These are phyloP conservation scores for Platypus cylindrus DNA, from an alignment of 2,888 invertebrate genomes.

Conservation along the genomic window DNA sequence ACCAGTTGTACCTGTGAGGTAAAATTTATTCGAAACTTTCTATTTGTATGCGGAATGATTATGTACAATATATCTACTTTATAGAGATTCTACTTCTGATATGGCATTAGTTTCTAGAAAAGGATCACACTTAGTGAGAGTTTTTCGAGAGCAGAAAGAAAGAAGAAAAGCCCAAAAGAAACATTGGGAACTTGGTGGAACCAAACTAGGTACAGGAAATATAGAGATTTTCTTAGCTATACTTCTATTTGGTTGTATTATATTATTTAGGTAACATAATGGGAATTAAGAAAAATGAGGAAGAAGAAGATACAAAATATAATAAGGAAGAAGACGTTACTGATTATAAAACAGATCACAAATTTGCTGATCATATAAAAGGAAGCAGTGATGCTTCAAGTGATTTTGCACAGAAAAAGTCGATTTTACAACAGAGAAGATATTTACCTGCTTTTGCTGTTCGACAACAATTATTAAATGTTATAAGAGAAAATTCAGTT, in stretches of 20 bases:
- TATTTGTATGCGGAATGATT: slow-evolving; percentile 2
- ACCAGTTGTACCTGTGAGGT: slow-evolving; percentile 89
- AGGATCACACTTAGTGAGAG: slow-evolving; percentile 81
- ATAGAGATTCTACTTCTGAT: slow-evolving; percentile 87
- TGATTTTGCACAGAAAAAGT: slow-evolving; percentile 77
- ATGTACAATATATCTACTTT: slow-evolving; percentile 1
- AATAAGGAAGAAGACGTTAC: slow-evolving; percentile 57
- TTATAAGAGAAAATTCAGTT: slow-evolving; percentile 85
- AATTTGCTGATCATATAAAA: slow-evolving; percentile 91
- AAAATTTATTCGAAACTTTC: slow-evolving; percentile 13
- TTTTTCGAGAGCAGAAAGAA: slow-evolving; percentile 92
- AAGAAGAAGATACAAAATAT: slow-evolving; percentile 55
- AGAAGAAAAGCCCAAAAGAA: slow-evolving; percentile 94
- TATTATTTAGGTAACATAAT: slow-evolving; percentile 89
- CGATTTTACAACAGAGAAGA: slow-evolving; percentile 76
- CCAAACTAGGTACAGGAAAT: slow-evolving; percentile 51
- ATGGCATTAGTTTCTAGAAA: slow-evolving; percentile 94
- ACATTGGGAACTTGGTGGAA: slow-evolving; percentile 97
- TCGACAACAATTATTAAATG: slow-evolving; percentile 80
- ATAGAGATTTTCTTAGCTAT: neutral
- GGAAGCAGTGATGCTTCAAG: slow-evolving; percentile 48
- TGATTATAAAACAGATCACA: slow-evolving; percentile 86
- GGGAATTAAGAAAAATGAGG: slow-evolving; percentile 78
- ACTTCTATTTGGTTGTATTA: slow-evolving; percentile 1
- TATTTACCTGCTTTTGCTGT: slow-evolving; percentile 93